These are phyloP conservation scores for Helleia helle DNA, from an alignment of 2,888 invertebrate species.

Conservation along the genomic window DNA sequence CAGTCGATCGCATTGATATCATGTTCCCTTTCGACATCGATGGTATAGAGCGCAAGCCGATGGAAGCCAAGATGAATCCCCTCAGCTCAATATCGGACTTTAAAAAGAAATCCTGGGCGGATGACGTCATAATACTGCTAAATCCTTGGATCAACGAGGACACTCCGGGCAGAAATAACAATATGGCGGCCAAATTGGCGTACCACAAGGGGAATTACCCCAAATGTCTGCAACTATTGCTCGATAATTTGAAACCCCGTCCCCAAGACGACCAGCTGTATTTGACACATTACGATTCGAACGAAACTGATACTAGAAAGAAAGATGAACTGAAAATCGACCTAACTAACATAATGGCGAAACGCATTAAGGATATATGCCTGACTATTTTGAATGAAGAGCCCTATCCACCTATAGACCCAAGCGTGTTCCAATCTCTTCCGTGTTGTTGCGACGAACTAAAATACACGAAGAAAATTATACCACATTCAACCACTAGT, in stretches of 20 bases:
- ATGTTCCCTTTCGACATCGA: slow-evolving; percentile 56
- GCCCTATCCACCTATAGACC: slow-evolving; percentile 39
- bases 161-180: slow-evolving; percentile 37
- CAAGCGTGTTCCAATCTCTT: slow-evolving; percentile 33
- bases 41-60: slow-evolving; percentile 37
- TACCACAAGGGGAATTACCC: slow-evolving; percentile 46
- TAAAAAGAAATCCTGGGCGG: slow-evolving; percentile 52
- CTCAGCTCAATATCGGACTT: slow-evolving; percentile 44
- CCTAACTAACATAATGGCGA: slow-evolving; percentile 47
- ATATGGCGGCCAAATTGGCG: slow-evolving; percentile 57
- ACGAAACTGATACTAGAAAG: slow-evolving; percentile 24
- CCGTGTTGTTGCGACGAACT: slow-evolving; percentile 57
- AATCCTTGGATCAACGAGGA: slow-evolving; percentile 51
- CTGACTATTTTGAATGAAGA: slow-evolving; percentile 53
- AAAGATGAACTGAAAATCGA: slow-evolving; percentile 43
- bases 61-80: slow-evolving; percentile 44
- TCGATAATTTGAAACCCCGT: slow-evolving; percentile 40
- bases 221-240: slow-evolving; percentile 42
- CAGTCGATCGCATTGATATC: slow-evolving; percentile 49
- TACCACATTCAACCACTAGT: slow-evolving; percentile 21
- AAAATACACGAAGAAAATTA: slow-evolving; percentile 31
- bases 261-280: slow-evolving; percentile 33
- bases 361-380: slow-evolving; percentile 56
- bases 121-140: slow-evolving; percentile 45
- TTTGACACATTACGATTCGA: slow-evolving; percentile 39